Base-by-base conservation (phyloP, 2,797 vertebrate genomes). In the Brotula barbata region DNA sequence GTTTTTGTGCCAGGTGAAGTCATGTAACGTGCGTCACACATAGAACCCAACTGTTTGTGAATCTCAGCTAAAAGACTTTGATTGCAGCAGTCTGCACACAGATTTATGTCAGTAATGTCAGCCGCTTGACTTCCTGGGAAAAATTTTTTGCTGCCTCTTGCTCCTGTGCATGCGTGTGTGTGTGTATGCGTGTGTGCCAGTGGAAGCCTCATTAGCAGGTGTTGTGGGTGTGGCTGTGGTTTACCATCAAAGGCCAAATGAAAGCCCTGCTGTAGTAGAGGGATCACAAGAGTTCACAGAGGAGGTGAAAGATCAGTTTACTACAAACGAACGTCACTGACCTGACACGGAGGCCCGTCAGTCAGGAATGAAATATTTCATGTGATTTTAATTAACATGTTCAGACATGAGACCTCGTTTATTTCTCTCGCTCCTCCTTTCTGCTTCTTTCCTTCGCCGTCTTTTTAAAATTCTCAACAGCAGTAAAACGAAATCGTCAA, bases 241-340 rank as follows among this genome's bases (percentile, higher is more conserved):
- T 75, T 56, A 33, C 49, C 9, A 13, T 44, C 50, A 52, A 70
- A 71, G 50, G 68, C 78, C 77, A 64, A 72, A 81, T 57, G 49
- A 67, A 61, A 2, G 39, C 43, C 75, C 61, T 21, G 56, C 75
- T 59, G 47, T 48, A 42, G 45, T 25, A 3, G 14, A 37, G 10
- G 11, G 60, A 43, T 70, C 56, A 55, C 17, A 21, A 36, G 25
- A 28, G 25, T 4, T 28, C 25, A 28, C 22, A 17, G n/a, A 5
- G 3, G 17, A 25, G 42, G 44, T 59, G 15, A 40, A 52, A 68
- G 58, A 59, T 28, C 66, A 42, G 12, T 25, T 50, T 25, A 8
- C 22, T 34, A 66, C 31, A 49, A 66, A 46, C 54, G 66, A 42
- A 56, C 56, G 49, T 51, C 20, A 16, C 41, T 60, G 55, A 41